Evolutionary conservation across 2,888 invertebrate genomes (phyloP), one percentile per base, ranked within the genome.

Genomic region (Stramonita haemastoma): DNA sequence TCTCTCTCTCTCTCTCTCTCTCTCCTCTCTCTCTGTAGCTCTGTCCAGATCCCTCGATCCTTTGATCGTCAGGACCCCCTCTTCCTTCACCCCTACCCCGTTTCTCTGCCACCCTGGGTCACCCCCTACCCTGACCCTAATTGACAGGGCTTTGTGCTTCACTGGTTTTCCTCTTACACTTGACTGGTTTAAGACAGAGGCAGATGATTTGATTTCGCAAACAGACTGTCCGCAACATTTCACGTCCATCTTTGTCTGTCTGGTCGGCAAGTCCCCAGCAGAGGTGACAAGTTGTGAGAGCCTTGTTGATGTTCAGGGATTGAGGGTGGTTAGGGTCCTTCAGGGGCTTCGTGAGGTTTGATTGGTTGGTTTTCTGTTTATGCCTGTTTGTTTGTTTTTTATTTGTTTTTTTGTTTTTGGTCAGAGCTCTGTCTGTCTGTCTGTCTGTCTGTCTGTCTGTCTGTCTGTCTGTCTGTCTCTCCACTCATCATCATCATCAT

Each of bases 181-280:
- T n/a, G n/a, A 46, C 26, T 29, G 87, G 6, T 15, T 36, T 46
- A 36, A 46, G 87, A 73, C 87, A 73, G 73, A 73, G 36, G 73
- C 73, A 46, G 46, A 2, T 73, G 87, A 73, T 87, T 87, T 87
- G 87, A 87, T 87, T 87, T 73, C 87, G 73, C 26, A 87, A 87
- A 70, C 70, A 73, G 87, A 73, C 87, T 87, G 73, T 87, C 87
- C 87, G 73, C 73, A 87, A 73, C 73, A n/a, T 34, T 87, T 36
- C 87, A 29, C 60, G 34, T 26, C 19, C 66, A 87, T 87, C 87
- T 73, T 87, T 87, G 87, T 87, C 87, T 87, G 87, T 87, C 87
- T 87, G 26, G 26, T 11, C 36, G 22, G 26, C 22, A 46, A n/a
- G 29, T 15, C 8, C 86, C 36, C 70, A 70, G 4, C 26, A 29